phyloP scores from a whole-genome alignment of 2,888 invertebrate genomes.

The Rotaria macrura region DNA sequence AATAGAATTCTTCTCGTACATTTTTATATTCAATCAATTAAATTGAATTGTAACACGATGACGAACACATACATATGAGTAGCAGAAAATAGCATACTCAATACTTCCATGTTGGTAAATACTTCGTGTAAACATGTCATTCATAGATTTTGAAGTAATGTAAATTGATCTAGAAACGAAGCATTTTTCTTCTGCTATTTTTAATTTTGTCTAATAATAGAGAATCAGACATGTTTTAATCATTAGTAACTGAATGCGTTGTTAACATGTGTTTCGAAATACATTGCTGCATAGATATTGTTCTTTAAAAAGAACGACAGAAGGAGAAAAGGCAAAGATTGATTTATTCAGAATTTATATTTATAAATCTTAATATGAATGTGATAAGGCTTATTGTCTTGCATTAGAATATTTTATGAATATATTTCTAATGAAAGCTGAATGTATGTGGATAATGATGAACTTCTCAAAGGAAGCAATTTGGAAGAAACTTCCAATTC shows the following conservation, averaged over 20 bases:
- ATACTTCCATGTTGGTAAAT: too few relatives aligned
- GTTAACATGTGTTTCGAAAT: background rate
- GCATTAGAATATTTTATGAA: background rate
- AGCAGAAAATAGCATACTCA: too few relatives aligned
- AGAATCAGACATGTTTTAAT: background rate
- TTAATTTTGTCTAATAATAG: background rate
- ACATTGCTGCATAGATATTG: background rate
- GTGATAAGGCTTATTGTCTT: background rate
- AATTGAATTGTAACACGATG: too few relatives aligned
- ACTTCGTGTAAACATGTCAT: too few relatives aligned
- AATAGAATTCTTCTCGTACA: too few relatives aligned
- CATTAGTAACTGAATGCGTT: background rate
- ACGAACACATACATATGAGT: too few relatives aligned
- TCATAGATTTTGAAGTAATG: too few relatives aligned
- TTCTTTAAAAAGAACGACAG: background rate
- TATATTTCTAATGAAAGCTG: background rate
- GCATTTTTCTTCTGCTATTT: background rate
- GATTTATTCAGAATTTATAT: background rate
- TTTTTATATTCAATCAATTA: too few relatives aligned
- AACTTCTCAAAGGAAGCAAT: background rate
- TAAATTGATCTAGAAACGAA: background rate
- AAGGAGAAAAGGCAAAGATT: too few relatives aligned
- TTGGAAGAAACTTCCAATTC: background rate
- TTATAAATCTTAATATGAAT: background rate
- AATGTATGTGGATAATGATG: background rate